phyloP scores from a whole-genome alignment of 2,113 vertebrate genomes.

The Pomatostomus ruficeps region DNA sequence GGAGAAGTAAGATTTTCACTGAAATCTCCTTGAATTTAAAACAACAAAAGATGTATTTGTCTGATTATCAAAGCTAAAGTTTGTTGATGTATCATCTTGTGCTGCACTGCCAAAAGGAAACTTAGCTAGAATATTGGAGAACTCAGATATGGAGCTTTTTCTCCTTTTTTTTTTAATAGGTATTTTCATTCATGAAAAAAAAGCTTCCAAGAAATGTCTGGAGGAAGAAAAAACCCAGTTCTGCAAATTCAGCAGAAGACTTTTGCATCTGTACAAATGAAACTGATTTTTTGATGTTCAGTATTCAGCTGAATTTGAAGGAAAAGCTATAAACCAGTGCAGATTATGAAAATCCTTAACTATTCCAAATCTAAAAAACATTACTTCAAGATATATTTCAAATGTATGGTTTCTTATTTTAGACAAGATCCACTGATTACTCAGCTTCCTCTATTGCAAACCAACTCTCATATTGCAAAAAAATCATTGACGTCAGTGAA shows the following conservation, averaged over 20 bases:
- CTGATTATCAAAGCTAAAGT: background rate
- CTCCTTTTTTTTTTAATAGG: background rate
- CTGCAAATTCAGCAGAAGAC: slow-evolving; percentile 2
- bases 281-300: slow-evolving; percentile 45
- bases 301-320: slow-evolving; percentile 9
- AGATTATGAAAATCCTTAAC: slow-evolving; percentile 6
- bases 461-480: background rate
- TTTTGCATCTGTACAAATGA: slow-evolving; percentile 39
- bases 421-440: slow-evolving; percentile 36
- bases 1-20: background rate
- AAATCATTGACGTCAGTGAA: background rate
- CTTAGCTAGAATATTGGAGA: background rate
- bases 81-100: background rate
- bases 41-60: background rate
- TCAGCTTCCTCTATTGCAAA: background rate
- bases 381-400: slow-evolving; percentile 1
- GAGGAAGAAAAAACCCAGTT: background rate
- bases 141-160: background rate
- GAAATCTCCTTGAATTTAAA: background rate
- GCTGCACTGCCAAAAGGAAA: background rate
- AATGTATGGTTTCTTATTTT: slow-evolving; percentile 19
- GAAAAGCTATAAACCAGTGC: background rate
- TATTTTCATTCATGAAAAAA: background rate
- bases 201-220: background rate
- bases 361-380: background rate